Evolutionary conservation across 2,113 vertebrate genomes (phyloP).

Genomic region (Oryzias javanicus): DNA sequence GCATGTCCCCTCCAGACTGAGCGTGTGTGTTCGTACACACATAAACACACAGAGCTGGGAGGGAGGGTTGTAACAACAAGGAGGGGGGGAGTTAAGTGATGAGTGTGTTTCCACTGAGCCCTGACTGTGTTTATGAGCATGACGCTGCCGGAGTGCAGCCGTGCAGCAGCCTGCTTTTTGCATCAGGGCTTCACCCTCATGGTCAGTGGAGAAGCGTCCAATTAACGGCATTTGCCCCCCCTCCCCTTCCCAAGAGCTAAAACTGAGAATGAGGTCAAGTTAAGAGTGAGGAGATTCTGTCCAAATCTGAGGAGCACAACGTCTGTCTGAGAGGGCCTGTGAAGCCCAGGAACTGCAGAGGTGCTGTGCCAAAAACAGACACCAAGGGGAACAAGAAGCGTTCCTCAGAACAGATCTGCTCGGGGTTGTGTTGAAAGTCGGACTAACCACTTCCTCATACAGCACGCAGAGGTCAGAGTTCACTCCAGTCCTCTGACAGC

Average conservation of each 20-base stretch:
- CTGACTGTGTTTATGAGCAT: conserved; percentile 68
- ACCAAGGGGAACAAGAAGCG: conserved; percentile 37
- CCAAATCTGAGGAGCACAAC: not conserved
- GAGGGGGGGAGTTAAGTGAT: conserved; percentile 57
- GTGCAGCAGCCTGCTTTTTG: conserved; percentile 61
- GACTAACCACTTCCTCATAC: conserved; percentile 73
- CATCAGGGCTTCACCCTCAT: conserved; percentile 53
- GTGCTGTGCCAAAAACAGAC: conserved; percentile 36
- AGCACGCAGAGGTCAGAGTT: conserved; percentile 65
- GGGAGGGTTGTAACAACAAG: conserved; percentile 35
- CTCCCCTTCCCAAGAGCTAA: not conserved
- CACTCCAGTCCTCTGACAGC: conserved; percentile 57
- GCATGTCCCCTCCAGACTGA: conserved; percentile 54
- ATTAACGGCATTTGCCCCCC: conserved; percentile 22
- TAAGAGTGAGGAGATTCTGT: conserved; percentile 25
- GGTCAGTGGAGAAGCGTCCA: conserved; percentile 44
- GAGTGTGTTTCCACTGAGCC: conserved; percentile 62
- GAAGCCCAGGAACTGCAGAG: conserved; percentile 19
- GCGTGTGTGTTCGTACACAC: conserved; percentile 17
- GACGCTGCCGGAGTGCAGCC: conserved; percentile 51
- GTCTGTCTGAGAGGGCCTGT: conserved; percentile 11
- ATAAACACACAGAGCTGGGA: conserved; percentile 3
- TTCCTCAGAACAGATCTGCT: conserved; percentile 39
- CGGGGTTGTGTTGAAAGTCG: conserved; percentile 51
- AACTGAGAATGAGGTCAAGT: conserved; percentile 43